Percentiles rank a stretch among this genome's conserved stretches.
Evolutionary conservation across 2,888 invertebrate species (phyloP).

Genomic region (Ephialtes manifestator): DNA sequence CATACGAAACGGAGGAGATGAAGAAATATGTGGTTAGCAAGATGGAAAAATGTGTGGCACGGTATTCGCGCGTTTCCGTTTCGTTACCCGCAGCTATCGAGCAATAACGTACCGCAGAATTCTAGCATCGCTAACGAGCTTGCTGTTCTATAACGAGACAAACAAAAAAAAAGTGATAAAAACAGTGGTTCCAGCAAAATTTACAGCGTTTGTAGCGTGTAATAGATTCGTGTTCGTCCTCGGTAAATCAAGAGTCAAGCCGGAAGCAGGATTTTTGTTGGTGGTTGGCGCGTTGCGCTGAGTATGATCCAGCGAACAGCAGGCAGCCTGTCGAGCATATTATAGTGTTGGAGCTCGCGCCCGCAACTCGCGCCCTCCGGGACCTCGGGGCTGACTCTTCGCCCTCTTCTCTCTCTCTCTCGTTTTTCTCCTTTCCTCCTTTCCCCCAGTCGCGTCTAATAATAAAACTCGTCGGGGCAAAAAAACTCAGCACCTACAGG

Average conservation of each 20-base stretch:
- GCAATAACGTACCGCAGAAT: conserved; percentile 18
- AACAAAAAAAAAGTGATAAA: conserved; percentile 10
- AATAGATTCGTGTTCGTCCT: conserved; percentile 53
- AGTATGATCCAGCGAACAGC: conserved; percentile 54
- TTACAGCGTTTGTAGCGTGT: conserved; percentile 58
- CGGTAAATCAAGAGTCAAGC: conserved; percentile 57
- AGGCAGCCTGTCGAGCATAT: conserved; percentile 28
- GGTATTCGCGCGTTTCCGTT: conserved; percentile 52
- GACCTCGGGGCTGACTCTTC: conserved; percentile 54
- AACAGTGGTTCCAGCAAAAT: conserved; percentile 37
- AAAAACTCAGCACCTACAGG: conserved; percentile 23
- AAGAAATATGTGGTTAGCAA: conserved; percentile 4
- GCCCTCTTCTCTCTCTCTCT: conserved; percentile 39
- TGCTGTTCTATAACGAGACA: conserved; percentile 17
- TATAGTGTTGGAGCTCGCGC: conserved; percentile 39
- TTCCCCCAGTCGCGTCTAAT: conserved; percentile 47
- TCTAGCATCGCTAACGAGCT: conserved; percentile 50
- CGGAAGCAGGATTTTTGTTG: conserved; percentile 61
- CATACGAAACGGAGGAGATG: conserved; percentile 2
- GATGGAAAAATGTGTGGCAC: conserved; percentile 22
- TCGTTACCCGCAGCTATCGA: conserved; percentile 33
- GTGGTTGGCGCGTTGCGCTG: conserved; percentile 52
- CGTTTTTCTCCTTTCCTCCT: conserved; percentile 38
- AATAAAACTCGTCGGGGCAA: conserved; percentile 46
- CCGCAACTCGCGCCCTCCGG: conserved; percentile 49